Evolutionary conservation across 2,113 vertebrate genomes (phyloP).

Genomic region (Cichladusa arquata): DNA sequence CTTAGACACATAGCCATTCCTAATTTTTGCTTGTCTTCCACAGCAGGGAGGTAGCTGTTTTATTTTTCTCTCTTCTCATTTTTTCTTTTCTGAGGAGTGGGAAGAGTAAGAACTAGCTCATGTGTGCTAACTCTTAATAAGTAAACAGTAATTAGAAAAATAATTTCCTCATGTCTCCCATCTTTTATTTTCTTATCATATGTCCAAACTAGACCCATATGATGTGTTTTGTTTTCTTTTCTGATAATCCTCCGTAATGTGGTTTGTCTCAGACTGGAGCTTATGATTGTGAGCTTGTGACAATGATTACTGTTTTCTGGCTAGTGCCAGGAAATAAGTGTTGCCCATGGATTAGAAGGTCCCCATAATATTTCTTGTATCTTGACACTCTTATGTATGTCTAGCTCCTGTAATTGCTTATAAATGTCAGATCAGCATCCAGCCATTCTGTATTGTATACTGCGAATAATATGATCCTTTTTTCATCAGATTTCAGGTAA

Average conservation of each 20-base stretch:
- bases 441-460: neutral
- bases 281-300: neutral
- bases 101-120: neutral
- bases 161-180: neutral
- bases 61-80: too few species aligned
- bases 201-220: neutral
- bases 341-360: neutral
- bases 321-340: neutral
- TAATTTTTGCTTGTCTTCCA: neutral
- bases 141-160: neutral
- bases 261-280: neutral
- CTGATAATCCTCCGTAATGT: neutral
- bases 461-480: neutral
- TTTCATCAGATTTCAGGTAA: neutral
- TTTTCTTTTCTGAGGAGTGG: neutral
- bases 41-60: neutral
- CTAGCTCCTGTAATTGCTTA: neutral
- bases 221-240: neutral
- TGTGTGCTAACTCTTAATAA: neutral
- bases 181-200: neutral
- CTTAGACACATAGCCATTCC: neutral
- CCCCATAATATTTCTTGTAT: neutral
- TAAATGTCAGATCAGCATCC: neutral
- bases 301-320: neutral
- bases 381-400: neutral